Evolutionary conservation across 2,888 invertebrate species (phyloP), one percentile per base, ranked within the genome.

Genomic region (Papilio demoleus): DNA sequence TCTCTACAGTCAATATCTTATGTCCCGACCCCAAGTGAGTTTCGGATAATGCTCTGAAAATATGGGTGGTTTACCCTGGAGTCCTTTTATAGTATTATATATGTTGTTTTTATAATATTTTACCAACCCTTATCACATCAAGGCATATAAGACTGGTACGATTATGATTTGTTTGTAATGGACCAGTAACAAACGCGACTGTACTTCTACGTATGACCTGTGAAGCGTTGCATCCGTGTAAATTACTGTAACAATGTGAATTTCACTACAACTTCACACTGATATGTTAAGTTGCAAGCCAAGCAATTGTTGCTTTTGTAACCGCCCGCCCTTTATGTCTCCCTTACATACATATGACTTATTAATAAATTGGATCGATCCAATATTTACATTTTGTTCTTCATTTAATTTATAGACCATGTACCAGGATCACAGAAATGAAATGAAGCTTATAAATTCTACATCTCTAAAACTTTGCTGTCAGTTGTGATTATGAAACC

Each of bases 211-310:
- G 6, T 53, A n/a, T 17, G 31, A 27, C n/a, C 31, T 12, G 53
- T 53, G 53, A 31, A 53, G 53, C 53, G 9, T 53, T 60, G 60
- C 24, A 53, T 38, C 50, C 17, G 50, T 59, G 66, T 24, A 60
- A 66, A 66, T 45, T 36, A 38, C 12, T 50, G 14, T 14, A 36
- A 9, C 17, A 17, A 19, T 24, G 36, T 14, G 14, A 66, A 50
- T 60, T 66, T 66, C 66, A 45, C 45, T 60, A 8, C 19, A 38
- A 50, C 12, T 60, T 60, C 12, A 12, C 50, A 50, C 17, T 17
- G 22, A 14, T 36, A 50, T 50, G 66, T 60, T 50, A 66, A 50
- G 12, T 24, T 60, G 50, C 17, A 17, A 38, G n/a, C 24, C 11
- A 47, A 40, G 14, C 38, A n/a, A n/a, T n/a, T 4, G 9, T n/a